Base-by-base conservation (phyloP, 2,888 invertebrate genomes). In the Athrips mouffetella region DNA sequence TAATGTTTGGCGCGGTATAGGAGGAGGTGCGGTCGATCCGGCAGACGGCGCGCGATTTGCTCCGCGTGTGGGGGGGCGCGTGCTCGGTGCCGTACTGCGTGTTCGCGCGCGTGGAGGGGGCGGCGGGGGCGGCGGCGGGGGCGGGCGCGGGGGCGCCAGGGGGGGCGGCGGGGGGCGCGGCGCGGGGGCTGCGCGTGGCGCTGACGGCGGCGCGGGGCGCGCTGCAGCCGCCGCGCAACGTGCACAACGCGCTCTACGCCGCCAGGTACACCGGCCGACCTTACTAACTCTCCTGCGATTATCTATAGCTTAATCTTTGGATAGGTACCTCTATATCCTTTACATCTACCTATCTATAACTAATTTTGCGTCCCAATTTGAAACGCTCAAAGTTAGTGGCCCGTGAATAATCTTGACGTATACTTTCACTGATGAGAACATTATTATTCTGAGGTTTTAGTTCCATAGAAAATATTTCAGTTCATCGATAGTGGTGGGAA, bases 61-160 rank as follows among this genome's bases (percentile, higher is more conserved):
- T 47, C 47, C 42, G 48, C 27, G 46, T 45, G 33, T 47, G 48
- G 40, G 51, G 44, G 47, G 49, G 50, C 52, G 52, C 53, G 52
- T 51, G 48, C 37, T 39, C 45, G 40, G 53, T 75, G 58, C 68
- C 73, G 7, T 77, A 62, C 67, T 73, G 67, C 31, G 75, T 71
- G 57, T 73, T 71, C 62, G 77, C 79, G 55, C 72, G 76, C 30
- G 50, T 76, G 21, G 76, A 78, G 59, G 59, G 7, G 44, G 60
- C 58, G 27, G 55, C 51, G 27, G 54, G 57, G 35, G 63, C 15
- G 44, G 62, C 21, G 48, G 47, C 52, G n/a, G 30, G 23, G 52
- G 62, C 2, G 7, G 37, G n/a, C 20, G 6, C 18, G 10, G 20
- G 33, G 45, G 62, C 18, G 54, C 57, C 53, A 50, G 27, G 53